Percentiles rank a stretch among this genome's conserved stretches.
phyloP scores from a whole-genome alignment of 2,113 vertebrate species.

The Galemys pyrenaicus region DNA sequence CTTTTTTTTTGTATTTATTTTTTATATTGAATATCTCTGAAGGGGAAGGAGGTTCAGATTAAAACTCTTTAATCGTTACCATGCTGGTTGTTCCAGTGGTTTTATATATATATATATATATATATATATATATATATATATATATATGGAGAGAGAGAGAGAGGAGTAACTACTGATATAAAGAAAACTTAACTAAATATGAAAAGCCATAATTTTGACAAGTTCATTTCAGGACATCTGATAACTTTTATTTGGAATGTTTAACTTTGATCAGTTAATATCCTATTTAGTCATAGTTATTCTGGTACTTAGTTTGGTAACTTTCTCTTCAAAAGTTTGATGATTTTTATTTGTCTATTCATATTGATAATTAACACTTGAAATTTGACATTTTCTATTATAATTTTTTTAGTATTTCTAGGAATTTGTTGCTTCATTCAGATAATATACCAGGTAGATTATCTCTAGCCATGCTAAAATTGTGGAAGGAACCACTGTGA shows the following conservation, averaged over 20 bases:
- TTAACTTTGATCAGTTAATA: not conserved
- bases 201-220: not conserved
- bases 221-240: too few species aligned
- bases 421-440: not conserved
- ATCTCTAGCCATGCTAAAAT: not conserved
- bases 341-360: not conserved
- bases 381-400: not conserved
- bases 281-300: not conserved
- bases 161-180: not conserved
- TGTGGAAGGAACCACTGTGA: not conserved
- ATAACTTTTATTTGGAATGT: too few species aligned
- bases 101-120: too few species aligned
- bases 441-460: not conserved
- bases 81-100: not conserved
- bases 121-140: too few species aligned
- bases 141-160: too few species aligned
- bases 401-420: not conserved
- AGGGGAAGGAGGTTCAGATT: not conserved
- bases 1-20: too few species aligned
- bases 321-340: not conserved
- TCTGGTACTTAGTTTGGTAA: not conserved
- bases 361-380: not conserved
- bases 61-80: not conserved
- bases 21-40: not conserved
- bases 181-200: not conserved